Conservation (phyloP, 2,797 vertebrate species). For the Lagocephalus sceleratus region DNA sequence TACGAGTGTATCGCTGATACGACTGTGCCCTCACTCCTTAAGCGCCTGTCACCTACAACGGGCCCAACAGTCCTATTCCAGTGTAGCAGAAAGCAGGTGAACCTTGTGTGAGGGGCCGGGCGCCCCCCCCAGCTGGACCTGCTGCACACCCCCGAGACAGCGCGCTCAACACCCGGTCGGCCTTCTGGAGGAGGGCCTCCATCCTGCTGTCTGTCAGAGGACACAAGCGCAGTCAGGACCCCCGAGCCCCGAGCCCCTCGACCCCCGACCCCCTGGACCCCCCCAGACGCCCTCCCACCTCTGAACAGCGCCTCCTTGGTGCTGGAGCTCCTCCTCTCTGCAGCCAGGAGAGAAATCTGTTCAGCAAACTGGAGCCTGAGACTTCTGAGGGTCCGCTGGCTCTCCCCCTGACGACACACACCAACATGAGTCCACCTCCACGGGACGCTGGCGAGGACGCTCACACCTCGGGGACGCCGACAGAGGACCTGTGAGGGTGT, state of each 20-base stretch:
- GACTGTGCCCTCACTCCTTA: no score
- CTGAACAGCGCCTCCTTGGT: conserved; percentile 12
- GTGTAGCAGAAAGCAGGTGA: neutral
- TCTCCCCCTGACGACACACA: conserved; percentile 15
- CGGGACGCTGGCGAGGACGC: no score
- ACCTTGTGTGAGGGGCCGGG: neutral
- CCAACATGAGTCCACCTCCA: no score
- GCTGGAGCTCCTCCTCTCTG: conserved; percentile 18
- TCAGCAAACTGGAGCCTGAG: conserved; percentile 59
- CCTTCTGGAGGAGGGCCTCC: neutral
- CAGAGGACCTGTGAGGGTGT: conserved; percentile 18
- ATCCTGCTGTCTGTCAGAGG: neutral
- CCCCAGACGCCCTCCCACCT: conserved; percentile 20
- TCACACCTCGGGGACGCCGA: no score
- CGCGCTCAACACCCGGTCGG: neutral
- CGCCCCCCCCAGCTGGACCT: neutral
- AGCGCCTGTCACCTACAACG: no score
- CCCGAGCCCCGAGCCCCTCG: no score
- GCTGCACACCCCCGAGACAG: neutral
- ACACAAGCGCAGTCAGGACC: neutral
- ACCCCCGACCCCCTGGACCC: neutral
- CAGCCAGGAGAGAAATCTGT: conserved; percentile 45
- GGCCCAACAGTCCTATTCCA: no score
- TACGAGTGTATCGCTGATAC: no score
- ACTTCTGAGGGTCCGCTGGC: conserved; percentile 36